Base-by-base conservation (phyloP, 2,888 invertebrate species). In the Hybos culiciformis region DNA sequence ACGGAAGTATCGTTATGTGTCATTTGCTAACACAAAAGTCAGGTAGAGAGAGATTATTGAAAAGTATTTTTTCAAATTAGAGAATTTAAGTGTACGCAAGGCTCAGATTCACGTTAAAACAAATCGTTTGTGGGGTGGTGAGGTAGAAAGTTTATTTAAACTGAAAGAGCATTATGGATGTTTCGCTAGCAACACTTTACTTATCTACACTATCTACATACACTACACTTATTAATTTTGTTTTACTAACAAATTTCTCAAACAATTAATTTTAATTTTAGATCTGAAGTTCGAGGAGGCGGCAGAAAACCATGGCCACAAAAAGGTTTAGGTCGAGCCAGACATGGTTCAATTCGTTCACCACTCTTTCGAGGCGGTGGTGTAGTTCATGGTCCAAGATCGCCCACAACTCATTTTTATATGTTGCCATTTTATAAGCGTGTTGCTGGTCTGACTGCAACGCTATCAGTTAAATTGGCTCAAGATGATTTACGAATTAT, bases 261-360 rank as follows among this genome's bases (percentile, higher is more conserved):
- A n/a, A n/a, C n/a, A n/a, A n/a, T n/a, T n/a, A n/a, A n/a, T n/a
- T n/a, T n/a, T n/a, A n/a, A n/a, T n/a, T n/a, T n/a, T n/a, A 71
- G 88, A 43, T 82, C 85, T 1, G 97, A 98, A 69, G 80, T 86
- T 43, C 70, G 77, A 38, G 94, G 94, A 29, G 90, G 93, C 41
- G 91, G 91, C 0, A 72, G 75, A 20, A 97, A 98, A 56, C 97
- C 97, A 0, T 96, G 94, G 93, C 90, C 88, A 1, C 98, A 98
- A 61, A 98, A 98, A 68, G 92, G 93, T 18, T 59, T 74, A 21
- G 98, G 98, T 1, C 74, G 77, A 51, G 86, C 97, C 2, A 75
- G 97, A 34, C 94, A 94, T 59, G 92, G 94, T 12, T 91, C 90
- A 11, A 86, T 87, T 46, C 74, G 92, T 44, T 88, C 94, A 3